Evolutionary conservation across 2,888 invertebrate species (phyloP), one percentile per base, ranked within the genome.

Genomic region (Tachystola acroxantha): DNA sequence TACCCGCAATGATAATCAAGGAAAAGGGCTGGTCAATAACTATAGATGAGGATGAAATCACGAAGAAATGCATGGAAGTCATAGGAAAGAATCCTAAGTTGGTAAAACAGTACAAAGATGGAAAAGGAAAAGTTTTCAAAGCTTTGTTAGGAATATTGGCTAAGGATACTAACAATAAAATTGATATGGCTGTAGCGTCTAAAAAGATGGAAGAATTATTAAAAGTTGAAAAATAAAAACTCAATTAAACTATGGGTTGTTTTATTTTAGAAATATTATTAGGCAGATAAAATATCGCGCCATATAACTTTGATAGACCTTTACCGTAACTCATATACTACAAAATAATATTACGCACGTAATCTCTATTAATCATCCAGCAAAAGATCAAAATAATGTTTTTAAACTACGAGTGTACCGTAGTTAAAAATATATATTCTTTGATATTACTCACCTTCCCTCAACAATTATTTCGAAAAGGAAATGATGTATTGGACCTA

Each of bases 41-140:
- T 42, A 89, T 77, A 27, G 90, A 94, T 60, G 71, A 86, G 43
- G 59, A 70, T 5, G 81, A 88, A 62, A 89, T 96, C 42, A 78
- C 73, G 34, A 72, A 85, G 45, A 67, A 91, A 27, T 95, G 95
- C 64, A 51, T 68, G 34, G 73, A 88, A 50, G 86, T 92, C 0
- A 69, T 95, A 19, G 64, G 89, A 9, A 88, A 90, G 42, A 93
- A 94, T 73, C 85, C 90, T 7, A 91, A 92, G 62, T 64, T 91
- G 36, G 92, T 93, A 1, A 77, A 88, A 43, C 86, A 90, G 48
- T 94, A 91, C 60, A 90, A 88, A 64, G 77, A 75, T 7, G 95
- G 95, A 3, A 94, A 94, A 74, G 70, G 66, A 0, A 93, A 93
- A 78, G 88, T 91, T 6, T 88, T 93, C 31, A 90, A 88, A 55